phyloP scores from a whole-genome alignment of 2,113 vertebrate species.

The Brachyistius frenatus region DNA sequence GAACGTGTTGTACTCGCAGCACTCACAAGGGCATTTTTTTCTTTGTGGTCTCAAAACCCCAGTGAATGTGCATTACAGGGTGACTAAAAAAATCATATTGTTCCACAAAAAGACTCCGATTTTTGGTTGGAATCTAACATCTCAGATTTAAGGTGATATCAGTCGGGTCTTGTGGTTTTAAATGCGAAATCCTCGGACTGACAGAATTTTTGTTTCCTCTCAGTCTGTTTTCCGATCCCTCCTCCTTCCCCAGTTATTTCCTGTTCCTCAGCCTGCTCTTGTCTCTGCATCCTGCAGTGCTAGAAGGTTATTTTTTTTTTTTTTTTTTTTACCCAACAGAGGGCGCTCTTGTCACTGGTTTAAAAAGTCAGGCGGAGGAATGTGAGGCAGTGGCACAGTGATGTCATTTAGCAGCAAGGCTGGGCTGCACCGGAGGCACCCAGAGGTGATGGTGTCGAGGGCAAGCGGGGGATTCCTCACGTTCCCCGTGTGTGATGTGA shows the following conservation, averaged over 20 bases:
- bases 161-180: neutral
- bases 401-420: slow-evolving; percentile 66
- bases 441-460: slow-evolving; percentile 34
- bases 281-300: slow-evolving; percentile 26
- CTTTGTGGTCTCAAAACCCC: neutral
- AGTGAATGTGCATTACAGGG: too few species aligned
- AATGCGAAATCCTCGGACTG: accelerated
- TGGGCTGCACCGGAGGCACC: slow-evolving; percentile 46
- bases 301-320: neutral
- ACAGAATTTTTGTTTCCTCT: neutral
- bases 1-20: neutral
- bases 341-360: slow-evolving; percentile 60
- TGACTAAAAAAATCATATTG: too few species aligned
- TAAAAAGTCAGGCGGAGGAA: slow-evolving; percentile 40
- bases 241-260: slow-evolving; percentile 46
- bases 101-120: too few species aligned
- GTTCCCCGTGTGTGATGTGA: neutral
- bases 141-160: neutral
- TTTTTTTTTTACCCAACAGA: slow-evolving; percentile 50
- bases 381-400: slow-evolving; percentile 76
- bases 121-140: neutral
- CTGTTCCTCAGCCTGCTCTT: slow-evolving; percentile 24
- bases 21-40: neutral
- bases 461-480: slow-evolving; percentile 53
- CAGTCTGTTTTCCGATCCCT: slow-evolving; percentile 33